Conservation (phyloP, 2,113 vertebrate genomes). For the Heterocephalus glaber region DNA sequence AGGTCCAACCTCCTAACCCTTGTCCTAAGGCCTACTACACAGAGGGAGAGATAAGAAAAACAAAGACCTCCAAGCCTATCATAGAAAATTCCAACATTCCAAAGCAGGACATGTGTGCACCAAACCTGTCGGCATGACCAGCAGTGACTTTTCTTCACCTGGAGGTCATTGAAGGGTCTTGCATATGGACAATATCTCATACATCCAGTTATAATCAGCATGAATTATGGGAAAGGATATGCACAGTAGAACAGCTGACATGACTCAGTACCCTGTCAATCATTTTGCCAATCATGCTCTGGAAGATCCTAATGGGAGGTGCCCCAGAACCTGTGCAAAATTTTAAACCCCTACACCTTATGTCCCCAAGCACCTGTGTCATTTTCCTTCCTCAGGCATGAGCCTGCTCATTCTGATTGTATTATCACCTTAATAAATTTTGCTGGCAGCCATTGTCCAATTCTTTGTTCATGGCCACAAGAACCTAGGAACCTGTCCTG, state of each 20-base stretch:
- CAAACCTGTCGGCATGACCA: not conserved
- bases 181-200: not conserved
- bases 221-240: not conserved
- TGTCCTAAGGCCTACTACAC: not conserved
- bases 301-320: not conserved
- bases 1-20: not conserved
- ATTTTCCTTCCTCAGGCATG: not conserved
- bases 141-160: not conserved
- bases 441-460: not conserved
- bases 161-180: not conserved
- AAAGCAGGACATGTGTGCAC: not conserved
- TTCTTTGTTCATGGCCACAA: not conserved
- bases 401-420: not conserved
- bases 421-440: not conserved
- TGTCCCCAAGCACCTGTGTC: not conserved
- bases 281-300: not conserved
- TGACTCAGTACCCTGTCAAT: not conserved
- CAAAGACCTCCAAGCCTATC: not conserved
- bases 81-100: not conserved
- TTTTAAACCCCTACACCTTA: not conserved
- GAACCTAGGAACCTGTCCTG: not conserved
- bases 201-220: not conserved
- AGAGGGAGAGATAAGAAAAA: not conserved
- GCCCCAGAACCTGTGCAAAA: not conserved
- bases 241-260: not conserved